These are phyloP conservation scores for Uromys caudimaculatus DNA, from an alignment of 2,797 vertebrate genomes.

Conservation along the genomic window DNA sequence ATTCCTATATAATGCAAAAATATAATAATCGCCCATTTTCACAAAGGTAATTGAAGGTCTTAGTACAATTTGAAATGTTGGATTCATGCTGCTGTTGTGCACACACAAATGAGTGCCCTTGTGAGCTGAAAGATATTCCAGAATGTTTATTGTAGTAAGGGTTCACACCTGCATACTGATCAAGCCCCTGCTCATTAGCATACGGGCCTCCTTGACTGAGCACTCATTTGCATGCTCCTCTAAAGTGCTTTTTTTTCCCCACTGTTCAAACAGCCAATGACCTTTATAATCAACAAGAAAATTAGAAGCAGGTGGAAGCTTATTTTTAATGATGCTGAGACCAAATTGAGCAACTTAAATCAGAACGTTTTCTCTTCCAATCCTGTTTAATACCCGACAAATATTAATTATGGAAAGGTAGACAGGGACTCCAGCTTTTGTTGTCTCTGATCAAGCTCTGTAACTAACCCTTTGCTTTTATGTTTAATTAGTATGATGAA, in stretches of 20 bases:
- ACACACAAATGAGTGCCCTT: constrained; percentile 78
- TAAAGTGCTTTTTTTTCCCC: constrained; percentile 45
- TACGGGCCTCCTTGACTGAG: constrained; percentile 43
- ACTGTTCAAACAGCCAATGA: constrained; percentile 79
- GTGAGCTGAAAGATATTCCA: constrained; percentile 76
- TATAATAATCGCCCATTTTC: constrained; percentile 54
- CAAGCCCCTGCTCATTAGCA: constrained; percentile 72
- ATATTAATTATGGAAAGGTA: constrained; percentile 77
- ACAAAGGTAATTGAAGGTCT: constrained; percentile 78
- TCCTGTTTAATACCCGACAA: constrained; percentile 72
- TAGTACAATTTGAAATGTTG: constrained; percentile 74
- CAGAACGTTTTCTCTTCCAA: constrained; percentile 66
- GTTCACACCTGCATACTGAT: constrained; percentile 74
- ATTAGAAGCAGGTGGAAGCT: constrained; percentile 80
- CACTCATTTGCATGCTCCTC: constrained; percentile 75
- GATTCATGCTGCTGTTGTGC: constrained; percentile 63
- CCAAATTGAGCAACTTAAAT: constrained; percentile 76
- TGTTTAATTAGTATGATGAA: constrained; percentile 70
- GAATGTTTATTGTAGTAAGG: constrained; percentile 74
- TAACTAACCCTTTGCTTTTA: constrained; percentile 64
- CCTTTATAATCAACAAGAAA: constrained; percentile 82
- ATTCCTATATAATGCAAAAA: constrained; percentile 39
- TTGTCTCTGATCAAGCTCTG: constrained; percentile 67
- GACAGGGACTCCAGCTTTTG: constrained; percentile 56
- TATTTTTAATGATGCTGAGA: constrained; percentile 75